Evolutionary conservation across 2,797 vertebrate species (phyloP).

Genomic region (Chloroceryle inda): DNA sequence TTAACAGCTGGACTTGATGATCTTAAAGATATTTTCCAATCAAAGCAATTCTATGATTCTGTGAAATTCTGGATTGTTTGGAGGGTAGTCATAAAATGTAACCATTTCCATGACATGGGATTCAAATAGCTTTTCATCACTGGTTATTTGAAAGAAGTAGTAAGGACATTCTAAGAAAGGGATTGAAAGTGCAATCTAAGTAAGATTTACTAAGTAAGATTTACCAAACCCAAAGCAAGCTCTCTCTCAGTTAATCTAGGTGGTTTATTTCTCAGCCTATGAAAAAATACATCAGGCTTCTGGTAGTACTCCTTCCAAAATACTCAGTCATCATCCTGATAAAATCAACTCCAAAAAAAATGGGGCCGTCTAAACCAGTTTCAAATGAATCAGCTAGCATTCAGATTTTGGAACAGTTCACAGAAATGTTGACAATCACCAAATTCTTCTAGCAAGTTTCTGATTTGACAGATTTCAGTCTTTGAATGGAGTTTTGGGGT

Average conservation of each 20-base stretch:
- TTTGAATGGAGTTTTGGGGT: neutral
- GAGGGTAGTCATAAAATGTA: neutral
- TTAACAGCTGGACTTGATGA: neutral
- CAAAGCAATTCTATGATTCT: neutral
- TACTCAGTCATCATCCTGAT: neutral
- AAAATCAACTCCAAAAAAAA: conserved; percentile 14
- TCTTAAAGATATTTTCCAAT: neutral
- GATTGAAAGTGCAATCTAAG: neutral
- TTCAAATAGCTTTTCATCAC: neutral
- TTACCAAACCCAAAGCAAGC: neutral
- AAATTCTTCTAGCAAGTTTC: conserved; percentile 11
- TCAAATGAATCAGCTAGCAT: neutral
- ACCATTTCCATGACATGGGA: neutral
- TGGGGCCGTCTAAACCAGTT: conserved; percentile 11
- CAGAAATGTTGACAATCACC: neutral
- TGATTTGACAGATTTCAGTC: neutral
- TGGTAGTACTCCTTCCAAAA: neutral
- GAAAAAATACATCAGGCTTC: conserved; percentile 25
- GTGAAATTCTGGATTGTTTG: neutral
- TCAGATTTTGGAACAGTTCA: conserved; percentile 35
- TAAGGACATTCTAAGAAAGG: neutral
- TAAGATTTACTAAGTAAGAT: neutral
- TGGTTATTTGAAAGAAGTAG: neutral
- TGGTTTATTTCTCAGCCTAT: neutral
- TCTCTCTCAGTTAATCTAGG: neutral